Evolutionary conservation across 2,797 vertebrate species (phyloP).

Genomic region (Natrix natrix): DNA sequence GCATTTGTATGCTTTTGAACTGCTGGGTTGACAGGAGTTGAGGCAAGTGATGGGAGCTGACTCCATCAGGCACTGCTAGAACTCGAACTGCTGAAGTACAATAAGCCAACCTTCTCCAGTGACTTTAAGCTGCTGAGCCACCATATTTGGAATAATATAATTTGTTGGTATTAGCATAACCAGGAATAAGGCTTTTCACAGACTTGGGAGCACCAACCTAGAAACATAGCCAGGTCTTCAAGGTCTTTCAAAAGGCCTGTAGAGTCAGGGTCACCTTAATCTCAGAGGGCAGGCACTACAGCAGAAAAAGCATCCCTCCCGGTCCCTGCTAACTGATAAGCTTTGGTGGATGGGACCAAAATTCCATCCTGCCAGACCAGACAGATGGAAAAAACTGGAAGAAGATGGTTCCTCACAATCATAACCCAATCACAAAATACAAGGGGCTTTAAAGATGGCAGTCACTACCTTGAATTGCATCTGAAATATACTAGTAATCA

Average conservation of each 20-base stretch:
- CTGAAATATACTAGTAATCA: not conserved
- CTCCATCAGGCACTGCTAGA: not conserved
- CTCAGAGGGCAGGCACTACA: not conserved
- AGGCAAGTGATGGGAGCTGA: not conserved
- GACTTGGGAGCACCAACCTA: not conserved
- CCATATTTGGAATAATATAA: not conserved
- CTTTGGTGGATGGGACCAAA: not conserved
- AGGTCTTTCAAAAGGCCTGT: not conserved
- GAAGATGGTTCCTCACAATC: not conserved
- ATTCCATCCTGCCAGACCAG: not conserved
- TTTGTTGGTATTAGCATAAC: not conserved
- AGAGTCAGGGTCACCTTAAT: not conserved
- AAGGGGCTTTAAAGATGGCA: not conserved
- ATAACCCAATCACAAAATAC: not conserved
- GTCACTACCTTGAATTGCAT: not conserved
- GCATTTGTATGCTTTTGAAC: not conserved
- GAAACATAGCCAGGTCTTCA: not conserved
- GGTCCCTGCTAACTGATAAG: not conserved
- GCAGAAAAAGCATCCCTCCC: not conserved
- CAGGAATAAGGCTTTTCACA: not conserved
- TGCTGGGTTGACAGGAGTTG: not conserved
- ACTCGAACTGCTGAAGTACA: not conserved
- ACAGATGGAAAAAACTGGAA: not conserved
- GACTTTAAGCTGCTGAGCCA: not conserved
- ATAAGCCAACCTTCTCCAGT: not conserved